phyloP scores from a whole-genome alignment of 1,140 invertebrate genomes.

The Acyrthosiphon pisum region DNA sequence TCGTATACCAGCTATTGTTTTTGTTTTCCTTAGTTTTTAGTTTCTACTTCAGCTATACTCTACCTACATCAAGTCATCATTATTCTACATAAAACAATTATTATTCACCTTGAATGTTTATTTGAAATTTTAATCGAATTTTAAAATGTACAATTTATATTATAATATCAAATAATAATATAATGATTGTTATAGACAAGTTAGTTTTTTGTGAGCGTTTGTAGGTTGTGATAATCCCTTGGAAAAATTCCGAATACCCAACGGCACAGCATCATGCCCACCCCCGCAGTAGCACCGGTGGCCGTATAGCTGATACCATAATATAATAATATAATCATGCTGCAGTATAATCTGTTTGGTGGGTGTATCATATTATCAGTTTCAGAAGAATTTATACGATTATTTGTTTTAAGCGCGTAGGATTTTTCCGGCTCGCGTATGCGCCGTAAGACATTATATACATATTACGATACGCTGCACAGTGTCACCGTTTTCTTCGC shows the following conservation, averaged over 20 bases:
- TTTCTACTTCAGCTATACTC: too few species aligned
- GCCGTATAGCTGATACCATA: neutral
- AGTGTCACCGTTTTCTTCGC: neutral
- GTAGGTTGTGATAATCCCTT: neutral
- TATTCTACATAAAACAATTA: too few species aligned
- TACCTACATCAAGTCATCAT: too few species aligned
- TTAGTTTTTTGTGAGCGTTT: neutral
- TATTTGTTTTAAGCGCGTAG: neutral
- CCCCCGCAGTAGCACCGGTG: neutral
- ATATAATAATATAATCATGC: too few species aligned
- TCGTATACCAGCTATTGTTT: neutral
- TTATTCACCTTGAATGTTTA: too few species aligned
- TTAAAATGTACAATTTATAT: neutral
- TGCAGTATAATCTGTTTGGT: too few species aligned
- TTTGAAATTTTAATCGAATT: neutral
- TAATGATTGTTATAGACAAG: neutral
- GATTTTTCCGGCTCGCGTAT: conserved; percentile 1
- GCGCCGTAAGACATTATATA: neutral
- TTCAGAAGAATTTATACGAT: neutral
- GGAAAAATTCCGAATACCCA: neutral
- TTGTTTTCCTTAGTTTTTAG: neutral
- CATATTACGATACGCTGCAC: too few species aligned
- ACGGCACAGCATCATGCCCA: neutral
- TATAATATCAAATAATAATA: neutral
- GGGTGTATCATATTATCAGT: neutral